Evolutionary conservation across 1,140 invertebrate species (phyloP), one percentile per base, ranked within the genome.

Genomic region (Muscidifurax raptorellus): DNA sequence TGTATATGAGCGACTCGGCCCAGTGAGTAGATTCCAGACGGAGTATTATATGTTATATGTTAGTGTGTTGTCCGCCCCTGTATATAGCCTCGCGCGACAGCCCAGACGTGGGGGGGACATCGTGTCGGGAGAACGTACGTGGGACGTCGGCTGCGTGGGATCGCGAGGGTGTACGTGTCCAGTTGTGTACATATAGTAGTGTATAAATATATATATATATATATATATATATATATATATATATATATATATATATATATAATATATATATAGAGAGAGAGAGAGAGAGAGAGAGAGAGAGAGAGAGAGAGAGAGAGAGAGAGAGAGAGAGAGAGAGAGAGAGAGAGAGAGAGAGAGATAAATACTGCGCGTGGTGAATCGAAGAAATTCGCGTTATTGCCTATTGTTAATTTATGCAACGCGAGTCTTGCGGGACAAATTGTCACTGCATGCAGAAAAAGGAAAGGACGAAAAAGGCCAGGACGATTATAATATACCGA

Each of bases 131-230:
- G 5, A 87, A 86, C 86, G 87, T 87, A 91, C 89, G 91, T 91
- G 90, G 90, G 91, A 89, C 86, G 90, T 85, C 71, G 86, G 66
- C 77, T 86, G 89, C 89, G 91, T 91, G 89, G 90, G 90, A 91
- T 91, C 90, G 36, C 52, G 52, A 59, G 52, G 52, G 52, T 59
- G 52, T 59, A 59, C 12, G 64, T 13, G 40, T 25, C 67, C 77
- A 18, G 22, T 28, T 2, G 30, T 66, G 9, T 22, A 30, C 47
- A 32, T 12, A 27, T 27, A 30, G 36, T 40, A 40, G 22, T 59
- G 6, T 59, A 47, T 47, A 47, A 2, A 13, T 13, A 1, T n/a
- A n/a, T n/a, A n/a, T n/a, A n/a, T n/a, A n/a, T n/a, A n/a, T n/a
- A n/a, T n/a, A n/a, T n/a, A n/a, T n/a, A n/a, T n/a, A n/a, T n/a